Evolutionary conservation across 2,888 invertebrate species (phyloP).

Genomic region (Tanypteryx hageni): DNA sequence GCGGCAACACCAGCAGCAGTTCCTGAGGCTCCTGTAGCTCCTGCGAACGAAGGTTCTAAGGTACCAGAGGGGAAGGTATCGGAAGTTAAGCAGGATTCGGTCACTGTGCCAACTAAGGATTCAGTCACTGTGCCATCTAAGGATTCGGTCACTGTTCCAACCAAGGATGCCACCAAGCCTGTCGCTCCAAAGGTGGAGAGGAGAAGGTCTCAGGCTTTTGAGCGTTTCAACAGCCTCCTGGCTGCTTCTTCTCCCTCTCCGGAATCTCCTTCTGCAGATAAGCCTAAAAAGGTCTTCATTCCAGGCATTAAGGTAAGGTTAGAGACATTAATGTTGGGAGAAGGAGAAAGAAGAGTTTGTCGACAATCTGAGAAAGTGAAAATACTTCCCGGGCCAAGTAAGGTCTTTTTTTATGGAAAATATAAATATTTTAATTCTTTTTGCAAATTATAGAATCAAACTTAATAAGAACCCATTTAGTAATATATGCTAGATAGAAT

Average conservation of each 20-base stretch:
- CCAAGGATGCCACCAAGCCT: constrained; percentile 73
- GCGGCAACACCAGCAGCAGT: constrained; percentile 70
- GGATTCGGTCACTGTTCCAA: constrained; percentile 70
- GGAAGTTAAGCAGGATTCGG: constrained; percentile 27
- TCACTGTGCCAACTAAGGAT: constrained; percentile 36
- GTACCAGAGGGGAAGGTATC: constrained; percentile 66
- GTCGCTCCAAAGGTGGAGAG: constrained; percentile 75
- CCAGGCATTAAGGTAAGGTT: constrained; percentile 81
- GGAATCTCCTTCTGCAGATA: constrained; percentile 75
- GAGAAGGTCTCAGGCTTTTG: constrained; percentile 82
- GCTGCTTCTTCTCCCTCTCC: constrained; percentile 70
- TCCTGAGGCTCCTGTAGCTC: constrained; percentile 32
- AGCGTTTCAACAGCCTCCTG: constrained; percentile 81
- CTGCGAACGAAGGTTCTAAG: constrained; percentile 45
- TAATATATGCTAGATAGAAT: neutral
- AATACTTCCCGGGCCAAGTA: constrained; percentile 56
- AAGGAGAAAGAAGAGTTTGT: constrained; percentile 31
- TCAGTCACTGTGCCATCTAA: constrained; percentile 31
- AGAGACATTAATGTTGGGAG: neutral
- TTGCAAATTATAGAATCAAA: neutral
- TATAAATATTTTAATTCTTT: neutral
- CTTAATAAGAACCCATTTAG: neutral
- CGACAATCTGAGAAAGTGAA: constrained; percentile 48
- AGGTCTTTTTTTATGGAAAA: constrained; percentile 41
- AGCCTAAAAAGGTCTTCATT: constrained; percentile 89